phyloP scores from a whole-genome alignment of 2,888 invertebrate genomes.

The Polyommatus icarus region DNA sequence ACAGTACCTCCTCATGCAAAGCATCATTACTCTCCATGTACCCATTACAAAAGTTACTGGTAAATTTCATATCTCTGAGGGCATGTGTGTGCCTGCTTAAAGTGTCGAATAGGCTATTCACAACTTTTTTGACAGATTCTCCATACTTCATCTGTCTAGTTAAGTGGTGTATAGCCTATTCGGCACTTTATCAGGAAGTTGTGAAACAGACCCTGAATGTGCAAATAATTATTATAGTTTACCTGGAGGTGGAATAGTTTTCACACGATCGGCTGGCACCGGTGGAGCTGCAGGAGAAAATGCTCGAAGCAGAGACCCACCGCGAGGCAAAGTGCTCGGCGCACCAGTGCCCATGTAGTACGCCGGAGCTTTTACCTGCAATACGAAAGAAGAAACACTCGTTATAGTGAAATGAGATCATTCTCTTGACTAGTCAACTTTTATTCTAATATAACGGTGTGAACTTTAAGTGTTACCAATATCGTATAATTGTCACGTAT shows the following conservation, averaged over 20 bases:
- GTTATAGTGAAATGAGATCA: neutral
- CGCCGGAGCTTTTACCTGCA: slow-evolving; percentile 80
- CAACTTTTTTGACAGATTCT: too few relatives aligned
- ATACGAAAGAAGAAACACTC: slow-evolving; percentile 14
- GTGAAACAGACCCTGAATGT: neutral
- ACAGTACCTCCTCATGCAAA: slow-evolving; percentile 44
- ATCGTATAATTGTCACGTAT: neutral
- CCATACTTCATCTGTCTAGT: too few relatives aligned
- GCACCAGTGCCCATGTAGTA: slow-evolving; percentile 85
- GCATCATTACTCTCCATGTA: neutral
- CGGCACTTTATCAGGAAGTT: too few relatives aligned
- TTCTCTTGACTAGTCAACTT: neutral
- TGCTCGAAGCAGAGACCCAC: slow-evolving; percentile 83
- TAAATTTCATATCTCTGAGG: neutral
- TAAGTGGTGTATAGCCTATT: too few relatives aligned
- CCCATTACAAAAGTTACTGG: neutral
- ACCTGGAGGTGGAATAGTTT: slow-evolving; percentile 63
- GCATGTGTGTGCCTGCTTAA: too few relatives aligned
- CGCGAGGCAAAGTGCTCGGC: slow-evolving; percentile 84
- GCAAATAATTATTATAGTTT: neutral
- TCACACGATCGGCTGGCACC: slow-evolving; percentile 81
- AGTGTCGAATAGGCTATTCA: too few relatives aligned
- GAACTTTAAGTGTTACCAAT: neutral
- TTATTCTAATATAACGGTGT: neutral
- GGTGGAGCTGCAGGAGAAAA: slow-evolving; percentile 83